Percentiles rank a stretch among this genome's conserved stretches.
phyloP scores from a whole-genome alignment of 2,797 vertebrate species.

The Clamator glandarius region DNA sequence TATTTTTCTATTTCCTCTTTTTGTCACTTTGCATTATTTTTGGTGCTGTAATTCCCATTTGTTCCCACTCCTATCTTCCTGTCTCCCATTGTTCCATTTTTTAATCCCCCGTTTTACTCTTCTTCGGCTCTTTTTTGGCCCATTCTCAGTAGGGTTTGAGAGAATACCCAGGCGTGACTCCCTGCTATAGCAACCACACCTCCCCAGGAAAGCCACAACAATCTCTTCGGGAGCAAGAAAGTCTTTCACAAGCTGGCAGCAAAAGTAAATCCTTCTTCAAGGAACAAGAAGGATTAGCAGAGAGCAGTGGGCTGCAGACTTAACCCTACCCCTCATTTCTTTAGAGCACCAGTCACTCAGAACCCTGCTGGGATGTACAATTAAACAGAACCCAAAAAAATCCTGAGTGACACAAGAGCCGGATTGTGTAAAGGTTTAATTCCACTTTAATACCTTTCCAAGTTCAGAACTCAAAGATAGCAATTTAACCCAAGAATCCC shows the following conservation, averaged over 20 bases:
- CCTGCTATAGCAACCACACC: constrained; percentile 96
- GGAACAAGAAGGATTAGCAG: constrained; percentile 97
- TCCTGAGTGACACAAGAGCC: constrained; percentile 91
- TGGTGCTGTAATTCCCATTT: constrained; percentile 94
- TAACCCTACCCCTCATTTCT: constrained; percentile 84
- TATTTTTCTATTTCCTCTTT: constrained; percentile 96
- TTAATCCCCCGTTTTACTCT: constrained; percentile 93
- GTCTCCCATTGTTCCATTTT: constrained; percentile 88
- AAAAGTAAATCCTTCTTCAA: constrained; percentile 95
- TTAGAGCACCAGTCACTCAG: constrained; percentile 92
- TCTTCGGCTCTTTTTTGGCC: constrained; percentile 74
- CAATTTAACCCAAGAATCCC: constrained; percentile 84
- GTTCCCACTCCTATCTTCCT: constrained; percentile 95
- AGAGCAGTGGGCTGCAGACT: constrained; percentile 92
- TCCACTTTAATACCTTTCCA: constrained; percentile 97
- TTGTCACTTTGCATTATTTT: constrained; percentile 96
- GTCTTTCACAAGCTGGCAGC: constrained; percentile 92
- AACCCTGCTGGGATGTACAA: constrained; percentile 92
- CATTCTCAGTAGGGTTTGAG: constrained; percentile 87
- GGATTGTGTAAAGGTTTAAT: constrained; percentile 94
- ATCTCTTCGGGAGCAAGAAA: constrained; percentile 88
- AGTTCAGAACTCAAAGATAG: constrained; percentile 93
- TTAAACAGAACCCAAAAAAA: constrained; percentile 85
- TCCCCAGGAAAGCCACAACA: constrained; percentile 91
- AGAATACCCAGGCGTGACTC: constrained; percentile 92